These are phyloP conservation scores for Manduca sexta DNA, from an alignment of 1,140 invertebrate species.

Conservation along the genomic window DNA sequence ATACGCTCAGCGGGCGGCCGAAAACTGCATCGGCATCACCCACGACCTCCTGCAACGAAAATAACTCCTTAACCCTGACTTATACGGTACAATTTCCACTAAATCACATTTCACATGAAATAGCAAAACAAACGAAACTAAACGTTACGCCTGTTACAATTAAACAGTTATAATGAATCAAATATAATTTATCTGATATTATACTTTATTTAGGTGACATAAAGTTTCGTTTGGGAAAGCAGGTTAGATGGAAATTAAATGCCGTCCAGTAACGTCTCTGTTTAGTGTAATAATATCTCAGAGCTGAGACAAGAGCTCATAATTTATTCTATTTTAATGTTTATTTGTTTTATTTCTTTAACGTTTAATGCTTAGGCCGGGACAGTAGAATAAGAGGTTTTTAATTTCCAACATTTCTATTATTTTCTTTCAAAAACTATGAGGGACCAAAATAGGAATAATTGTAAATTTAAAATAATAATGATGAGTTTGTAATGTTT, in stretches of 20 bases:
- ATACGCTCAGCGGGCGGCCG: constrained; percentile 49
- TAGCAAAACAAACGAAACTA: constrained; percentile 60
- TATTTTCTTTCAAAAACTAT: background rate
- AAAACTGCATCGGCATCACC: constrained; percentile 41
- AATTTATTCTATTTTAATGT: constrained; percentile 47
- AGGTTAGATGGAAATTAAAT: constrained; percentile 29
- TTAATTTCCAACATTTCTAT: too few species aligned
- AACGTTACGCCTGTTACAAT: constrained; percentile 59
- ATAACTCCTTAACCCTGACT: constrained; percentile 27
- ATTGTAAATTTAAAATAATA: too few species aligned
- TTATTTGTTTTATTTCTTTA: background rate
- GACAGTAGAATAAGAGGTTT: too few species aligned
- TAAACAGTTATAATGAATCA: constrained; percentile 48
- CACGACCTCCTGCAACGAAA: constrained; percentile 18
- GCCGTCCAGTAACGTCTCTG: constrained; percentile 40
- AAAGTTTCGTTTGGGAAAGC: background rate
- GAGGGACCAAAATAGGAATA: too few species aligned
- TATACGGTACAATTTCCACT: constrained; percentile 23
- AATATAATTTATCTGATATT: constrained; percentile 10
- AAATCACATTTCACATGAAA: constrained; percentile 28
- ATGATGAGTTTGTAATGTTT: too few species aligned
- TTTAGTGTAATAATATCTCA: constrained; percentile 40
- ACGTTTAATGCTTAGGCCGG: too few species aligned
- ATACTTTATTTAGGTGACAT: constrained; percentile 2
- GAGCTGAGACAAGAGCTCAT: constrained; percentile 55